Base-by-base conservation (phyloP, 1,140 invertebrate species). In the Anthonomus grandis region DNA sequence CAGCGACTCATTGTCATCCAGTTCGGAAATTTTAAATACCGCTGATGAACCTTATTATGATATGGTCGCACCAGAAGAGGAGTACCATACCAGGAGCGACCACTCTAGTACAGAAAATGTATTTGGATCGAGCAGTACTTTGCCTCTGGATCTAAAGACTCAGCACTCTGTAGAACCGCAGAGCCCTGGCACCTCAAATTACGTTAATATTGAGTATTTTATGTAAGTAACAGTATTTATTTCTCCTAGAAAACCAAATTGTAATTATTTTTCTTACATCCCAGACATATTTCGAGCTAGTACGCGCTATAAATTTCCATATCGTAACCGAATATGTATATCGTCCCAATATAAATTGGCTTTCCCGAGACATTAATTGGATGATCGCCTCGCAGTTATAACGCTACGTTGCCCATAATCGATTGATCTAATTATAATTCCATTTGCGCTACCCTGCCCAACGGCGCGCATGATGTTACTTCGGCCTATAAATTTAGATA, bases 191-290 rank as follows among this genome's bases (percentile, higher is more conserved):
- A 82, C 83, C 47, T 86, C 86, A 57, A 93, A 91, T 76, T 93
- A 92, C 76, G 89, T 92, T 70, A 92, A 93, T 74, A 92, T 92
- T 76, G 89, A 92, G 70, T 92, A 91, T 72, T 92, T 92, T 66
- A 83, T 92, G 86, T 90, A 74, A 82, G 83, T 82, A 25, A n/a
- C n/a, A n/a, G n/a, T n/a, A n/a, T n/a, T n/a, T n/a, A 15, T 42
- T 42, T 42, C 18, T 10, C 10, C 3, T 42, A 3, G 39, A 10
- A 18, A 17, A 18, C 25, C 8, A 24, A n/a, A 13, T 23, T 10
- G 12, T 3, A 24, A 2, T 45, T 45, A n/a, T n/a, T n/a, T n/a
- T n/a, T n/a, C n/a, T n/a, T n/a, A n/a, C n/a, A n/a, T n/a, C n/a
- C n/a, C n/a, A n/a, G n/a, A n/a, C n/a, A n/a, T n/a, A n/a, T n/a